phyloP scores from a whole-genome alignment of 1,140 invertebrate species.

The Lepidurus packardi region DNA sequence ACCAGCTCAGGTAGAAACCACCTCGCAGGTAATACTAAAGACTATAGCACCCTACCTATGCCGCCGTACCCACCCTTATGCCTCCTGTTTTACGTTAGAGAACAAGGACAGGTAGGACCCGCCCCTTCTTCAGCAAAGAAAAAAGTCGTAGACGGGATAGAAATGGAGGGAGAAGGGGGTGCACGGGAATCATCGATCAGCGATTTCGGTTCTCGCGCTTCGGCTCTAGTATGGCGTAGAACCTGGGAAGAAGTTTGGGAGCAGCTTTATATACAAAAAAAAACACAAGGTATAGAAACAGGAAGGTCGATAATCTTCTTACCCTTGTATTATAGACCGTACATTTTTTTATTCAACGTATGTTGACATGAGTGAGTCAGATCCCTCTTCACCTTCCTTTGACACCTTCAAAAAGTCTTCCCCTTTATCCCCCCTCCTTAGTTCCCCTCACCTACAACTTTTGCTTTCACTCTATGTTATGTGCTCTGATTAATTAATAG shows the following conservation, averaged over 20 bases:
- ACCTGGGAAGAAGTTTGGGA: background rate
- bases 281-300: background rate
- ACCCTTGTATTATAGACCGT: no score
- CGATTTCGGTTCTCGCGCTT: background rate
- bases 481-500: no score
- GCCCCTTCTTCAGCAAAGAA: background rate
- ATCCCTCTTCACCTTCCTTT: no score
- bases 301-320: background rate
- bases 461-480: no score
- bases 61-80: background rate
- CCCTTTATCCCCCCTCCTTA: no score
- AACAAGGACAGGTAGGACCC: background rate
- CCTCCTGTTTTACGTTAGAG: background rate
- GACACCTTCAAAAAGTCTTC: no score
- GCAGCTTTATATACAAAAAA: background rate
- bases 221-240: background rate
- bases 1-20: background rate
- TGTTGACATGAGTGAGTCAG: no score
- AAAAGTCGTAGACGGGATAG: background rate
- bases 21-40: slow-evolving; percentile 2
- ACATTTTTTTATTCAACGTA: no score
- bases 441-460: no score
- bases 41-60: background rate
- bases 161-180: background rate
- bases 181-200: background rate